phyloP scores from a whole-genome alignment of 1,140 invertebrate genomes.

The Rhopalosiphum maidis region DNA sequence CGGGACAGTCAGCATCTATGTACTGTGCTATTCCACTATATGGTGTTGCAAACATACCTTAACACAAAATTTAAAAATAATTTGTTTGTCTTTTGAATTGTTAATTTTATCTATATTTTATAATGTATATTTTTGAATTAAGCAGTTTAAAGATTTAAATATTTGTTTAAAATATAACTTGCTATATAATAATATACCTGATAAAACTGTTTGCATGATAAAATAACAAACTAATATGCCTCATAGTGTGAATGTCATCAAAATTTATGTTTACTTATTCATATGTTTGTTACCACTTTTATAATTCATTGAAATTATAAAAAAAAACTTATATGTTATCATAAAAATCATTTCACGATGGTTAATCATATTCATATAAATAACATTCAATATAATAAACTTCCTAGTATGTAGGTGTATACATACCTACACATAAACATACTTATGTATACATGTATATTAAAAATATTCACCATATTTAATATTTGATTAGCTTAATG shows the following conservation, averaged over 20 bases:
- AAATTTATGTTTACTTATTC: neutral
- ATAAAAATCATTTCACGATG: neutral
- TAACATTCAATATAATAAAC: neutral
- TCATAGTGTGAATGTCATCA: neutral
- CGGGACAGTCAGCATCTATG: neutral
- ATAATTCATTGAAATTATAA: neutral
- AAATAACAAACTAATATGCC: neutral
- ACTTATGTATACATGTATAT: neutral
- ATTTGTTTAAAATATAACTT: neutral
- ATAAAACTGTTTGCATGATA: neutral
- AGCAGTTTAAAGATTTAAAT: neutral
- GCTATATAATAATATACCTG: neutral
- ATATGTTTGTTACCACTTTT: neutral
- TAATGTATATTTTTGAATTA: neutral
- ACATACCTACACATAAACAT: neutral
- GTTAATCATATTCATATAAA: neutral
- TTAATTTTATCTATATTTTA: too few species aligned
- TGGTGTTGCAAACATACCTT: too few species aligned
- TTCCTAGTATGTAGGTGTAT: neutral
- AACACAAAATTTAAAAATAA: neutral
- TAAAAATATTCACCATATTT: neutral
- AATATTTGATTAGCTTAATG: neutral
- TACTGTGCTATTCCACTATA: neutral
- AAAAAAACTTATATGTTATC: neutral
- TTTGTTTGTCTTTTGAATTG: too few species aligned